phyloP scores from a whole-genome alignment of 2,888 invertebrate species.

The Acrobasis repandana region DNA sequence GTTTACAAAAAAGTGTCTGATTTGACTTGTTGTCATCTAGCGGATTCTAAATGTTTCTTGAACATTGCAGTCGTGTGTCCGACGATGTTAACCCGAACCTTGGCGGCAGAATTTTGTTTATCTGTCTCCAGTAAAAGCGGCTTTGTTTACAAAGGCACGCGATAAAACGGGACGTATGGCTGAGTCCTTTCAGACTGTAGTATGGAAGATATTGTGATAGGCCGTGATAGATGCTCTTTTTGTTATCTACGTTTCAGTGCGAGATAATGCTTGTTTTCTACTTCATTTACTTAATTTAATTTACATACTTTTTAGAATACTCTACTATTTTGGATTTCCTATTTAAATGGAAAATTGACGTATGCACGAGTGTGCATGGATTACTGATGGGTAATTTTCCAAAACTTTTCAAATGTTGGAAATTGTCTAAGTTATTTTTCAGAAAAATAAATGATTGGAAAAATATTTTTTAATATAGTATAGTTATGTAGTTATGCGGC shows the following conservation, averaged over 20 bases:
- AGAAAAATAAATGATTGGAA: no score
- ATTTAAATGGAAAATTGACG: no score
- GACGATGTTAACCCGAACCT: slow-evolving; percentile 50
- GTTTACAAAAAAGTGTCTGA: no score
- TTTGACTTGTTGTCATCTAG: no score
- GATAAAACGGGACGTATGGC: slow-evolving; percentile 56
- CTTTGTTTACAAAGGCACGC: slow-evolving; percentile 66
- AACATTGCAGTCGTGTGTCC: slow-evolving; percentile 35
- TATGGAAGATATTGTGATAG: slow-evolving; percentile 44
- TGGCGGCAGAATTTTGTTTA: slow-evolving; percentile 61
- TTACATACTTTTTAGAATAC: not conserved
- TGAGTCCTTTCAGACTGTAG: slow-evolving; percentile 35
- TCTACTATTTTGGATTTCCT: not conserved
- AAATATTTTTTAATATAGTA: no score
- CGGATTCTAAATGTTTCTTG: slow-evolving; percentile 10
- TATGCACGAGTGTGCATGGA: no score
- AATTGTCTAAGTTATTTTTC: no score
- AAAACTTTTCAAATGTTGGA: no score
- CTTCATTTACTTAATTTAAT: not conserved
- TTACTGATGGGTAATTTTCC: no score
- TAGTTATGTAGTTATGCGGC: no score
- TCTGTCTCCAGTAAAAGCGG: slow-evolving; percentile 54
- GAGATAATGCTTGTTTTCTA: slow-evolving; percentile 9
- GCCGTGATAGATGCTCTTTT: slow-evolving; percentile 41
- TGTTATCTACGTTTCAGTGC: slow-evolving; percentile 28